These are phyloP conservation scores for Ectropis grisescens DNA, from an alignment of 1,140 invertebrate species.

Conservation along the genomic window DNA sequence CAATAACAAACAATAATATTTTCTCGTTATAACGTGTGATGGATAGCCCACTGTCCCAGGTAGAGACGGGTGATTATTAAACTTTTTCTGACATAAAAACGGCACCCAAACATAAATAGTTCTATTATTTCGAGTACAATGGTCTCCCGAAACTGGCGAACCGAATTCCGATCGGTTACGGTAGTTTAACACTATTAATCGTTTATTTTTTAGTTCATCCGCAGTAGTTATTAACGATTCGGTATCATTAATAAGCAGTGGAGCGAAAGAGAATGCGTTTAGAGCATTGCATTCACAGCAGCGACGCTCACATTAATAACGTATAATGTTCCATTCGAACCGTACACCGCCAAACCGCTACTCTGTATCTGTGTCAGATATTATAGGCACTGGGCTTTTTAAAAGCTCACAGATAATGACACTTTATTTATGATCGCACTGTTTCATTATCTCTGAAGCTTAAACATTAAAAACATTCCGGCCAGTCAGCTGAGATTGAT, in stretches of 20 bases:
- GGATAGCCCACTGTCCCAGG: constrained; percentile 44
- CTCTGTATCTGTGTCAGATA: too few relatives aligned
- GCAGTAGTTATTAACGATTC: constrained; percentile 59
- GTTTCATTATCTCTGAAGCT: too few relatives aligned
- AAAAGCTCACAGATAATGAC: too few relatives aligned
- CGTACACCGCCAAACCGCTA: constrained; percentile 3
- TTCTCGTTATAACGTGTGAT: constrained; percentile 56
- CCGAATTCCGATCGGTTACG: constrained; percentile 58
- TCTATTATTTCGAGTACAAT: constrained; percentile 52
- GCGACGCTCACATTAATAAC: constrained; percentile 33
- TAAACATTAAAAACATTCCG: too few relatives aligned
- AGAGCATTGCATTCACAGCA: constrained; percentile 21
- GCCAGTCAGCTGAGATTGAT: too few relatives aligned
- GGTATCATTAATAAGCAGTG: constrained; percentile 58
- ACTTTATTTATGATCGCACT: too few relatives aligned
- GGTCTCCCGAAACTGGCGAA: constrained; percentile 30
- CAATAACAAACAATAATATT: constrained; percentile 33
- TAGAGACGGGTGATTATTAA: constrained; percentile 34
- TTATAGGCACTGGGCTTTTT: too few relatives aligned
- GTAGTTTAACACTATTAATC: constrained; percentile 61
- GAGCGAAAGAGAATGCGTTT: constrained; percentile 44
- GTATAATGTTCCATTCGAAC: constrained; percentile 31
- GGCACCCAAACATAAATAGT: constrained; percentile 57
- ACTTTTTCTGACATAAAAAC: constrained; percentile 34
- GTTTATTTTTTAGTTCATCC: constrained; percentile 49